These are phyloP conservation scores for Gymnocephalus cernua DNA, from an alignment of 2,113 vertebrate species.

Conservation along the genomic window DNA sequence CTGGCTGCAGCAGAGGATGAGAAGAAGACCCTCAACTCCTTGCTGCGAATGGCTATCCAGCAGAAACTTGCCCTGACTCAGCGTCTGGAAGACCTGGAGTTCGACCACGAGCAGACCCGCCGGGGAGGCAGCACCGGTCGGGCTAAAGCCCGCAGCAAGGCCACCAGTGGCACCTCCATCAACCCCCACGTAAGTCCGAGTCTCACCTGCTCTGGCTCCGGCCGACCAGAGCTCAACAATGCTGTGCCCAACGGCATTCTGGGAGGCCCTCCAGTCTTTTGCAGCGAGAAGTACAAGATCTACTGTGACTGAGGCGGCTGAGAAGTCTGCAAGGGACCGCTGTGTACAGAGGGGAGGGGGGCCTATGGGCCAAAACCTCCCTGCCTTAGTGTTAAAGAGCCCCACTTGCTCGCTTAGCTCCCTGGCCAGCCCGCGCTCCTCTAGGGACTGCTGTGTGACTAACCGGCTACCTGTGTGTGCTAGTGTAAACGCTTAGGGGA, in stretches of 20 bases:
- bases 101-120: conserved; percentile 92
- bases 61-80: conserved; percentile 98
- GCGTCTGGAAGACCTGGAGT: conserved; percentile 96
- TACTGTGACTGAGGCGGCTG: conserved; percentile 91
- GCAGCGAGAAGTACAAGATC: conserved; percentile 98
- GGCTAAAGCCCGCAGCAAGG: conserved; percentile 81
- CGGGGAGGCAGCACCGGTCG: conserved; percentile 88
- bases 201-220: conserved; percentile 88
- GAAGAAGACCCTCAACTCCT: conserved; percentile 98
- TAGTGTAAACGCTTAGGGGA: conserved; percentile 83
- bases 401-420: conserved; percentile 86
- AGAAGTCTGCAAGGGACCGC: conserved; percentile 55
- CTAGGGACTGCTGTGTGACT: conserved; percentile 83
- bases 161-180: conserved; percentile 69
- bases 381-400: conserved; percentile 84
- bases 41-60: conserved; percentile 98
- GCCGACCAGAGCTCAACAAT: conserved; percentile 74
- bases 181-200: conserved; percentile 93
- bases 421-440: conserved; percentile 76
- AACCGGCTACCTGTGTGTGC: conserved; percentile 85
- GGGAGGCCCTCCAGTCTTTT: conserved; percentile 89
- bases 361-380: conserved; percentile 45
- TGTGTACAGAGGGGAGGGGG: conserved; percentile 81
- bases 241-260: conserved; percentile 85
- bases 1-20: conserved; percentile 96